A percentile compares a stretch with the other conserved stretches of the same genome.
These are phyloP conservation scores for Drosophila planitibia DNA, from an alignment of 2,888 invertebrate genomes.

Conservation along the genomic window DNA sequence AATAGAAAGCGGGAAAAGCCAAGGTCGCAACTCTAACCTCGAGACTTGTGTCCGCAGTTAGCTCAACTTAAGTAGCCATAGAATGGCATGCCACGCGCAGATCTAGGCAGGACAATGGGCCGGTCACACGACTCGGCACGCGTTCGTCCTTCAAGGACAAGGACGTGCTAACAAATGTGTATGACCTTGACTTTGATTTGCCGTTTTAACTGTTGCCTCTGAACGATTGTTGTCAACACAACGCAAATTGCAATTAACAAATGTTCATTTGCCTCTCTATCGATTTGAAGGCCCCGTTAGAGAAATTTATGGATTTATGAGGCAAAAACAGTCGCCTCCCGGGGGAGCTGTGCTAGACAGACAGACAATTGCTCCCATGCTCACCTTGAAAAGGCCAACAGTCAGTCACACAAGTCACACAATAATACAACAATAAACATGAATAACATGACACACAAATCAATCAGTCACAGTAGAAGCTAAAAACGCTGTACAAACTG, in stretches of 20 bases:
- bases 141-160: slow-evolving; percentile 39
- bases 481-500: slow-evolving; percentile 1
- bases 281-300: slow-evolving; percentile 41
- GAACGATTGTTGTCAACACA: slow-evolving; percentile 22
- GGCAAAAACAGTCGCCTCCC: slow-evolving; percentile 21
- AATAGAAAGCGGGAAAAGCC: slow-evolving; percentile 18
- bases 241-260: not conserved
- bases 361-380: slow-evolving; percentile 24
- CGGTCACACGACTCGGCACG: slow-evolving; percentile 53
- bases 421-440: slow-evolving; percentile 6
- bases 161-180: slow-evolving; percentile 24
- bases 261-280: not conserved
- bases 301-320: slow-evolving; percentile 52
- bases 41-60: slow-evolving; percentile 22
- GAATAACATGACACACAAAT: slow-evolving; percentile 58
- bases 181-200: slow-evolving; percentile 43
- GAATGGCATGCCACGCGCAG: slow-evolving; percentile 42
- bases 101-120: slow-evolving; percentile 19
- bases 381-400: slow-evolving; percentile 53
- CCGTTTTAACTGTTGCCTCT: slow-evolving; percentile 23
- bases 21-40: slow-evolving; percentile 27
- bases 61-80: slow-evolving; percentile 22
- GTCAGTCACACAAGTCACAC: not conserved
- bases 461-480: slow-evolving; percentile 78
- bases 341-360: slow-evolving; percentile 38